Evolutionary conservation across 2,888 invertebrate genomes (phyloP).

Genomic region (Noctua comes): DNA sequence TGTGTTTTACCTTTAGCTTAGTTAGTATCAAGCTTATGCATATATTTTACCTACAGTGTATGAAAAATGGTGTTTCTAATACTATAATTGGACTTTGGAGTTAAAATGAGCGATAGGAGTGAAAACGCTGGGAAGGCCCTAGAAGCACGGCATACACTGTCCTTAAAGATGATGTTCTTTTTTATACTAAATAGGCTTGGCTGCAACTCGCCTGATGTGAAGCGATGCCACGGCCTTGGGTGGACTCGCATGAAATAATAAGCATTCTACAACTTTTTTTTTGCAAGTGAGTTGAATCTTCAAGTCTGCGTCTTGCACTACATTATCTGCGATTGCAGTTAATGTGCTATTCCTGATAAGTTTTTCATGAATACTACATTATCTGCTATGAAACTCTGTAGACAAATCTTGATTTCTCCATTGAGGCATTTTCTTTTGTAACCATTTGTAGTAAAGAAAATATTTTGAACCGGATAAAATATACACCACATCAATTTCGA

Average conservation of each 20-base stretch:
- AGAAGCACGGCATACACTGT: not conserved
- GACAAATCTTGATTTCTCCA: not conserved
- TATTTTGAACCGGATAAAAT: not conserved
- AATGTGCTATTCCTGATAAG: too few relatives aligned
- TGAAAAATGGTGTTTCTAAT: not conserved
- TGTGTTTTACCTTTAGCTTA: not conserved
- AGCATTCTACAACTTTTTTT: too few relatives aligned
- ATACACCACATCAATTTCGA: not conserved
- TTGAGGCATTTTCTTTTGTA: not conserved
- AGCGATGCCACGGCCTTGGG: too few relatives aligned
- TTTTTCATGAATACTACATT: too few relatives aligned
- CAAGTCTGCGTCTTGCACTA: too few relatives aligned
- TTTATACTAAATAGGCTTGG: too few relatives aligned
- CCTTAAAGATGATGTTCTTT: not conserved
- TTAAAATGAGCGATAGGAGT: too few relatives aligned
- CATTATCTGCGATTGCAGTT: too few relatives aligned
- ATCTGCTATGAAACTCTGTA: not conserved
- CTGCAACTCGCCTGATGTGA: too few relatives aligned
- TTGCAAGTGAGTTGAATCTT: too few relatives aligned
- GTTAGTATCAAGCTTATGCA: not conserved
- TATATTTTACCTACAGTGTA: not conserved
- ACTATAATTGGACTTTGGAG: not conserved
- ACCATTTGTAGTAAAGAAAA: not conserved
- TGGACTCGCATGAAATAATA: too few relatives aligned
- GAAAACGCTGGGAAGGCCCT: too few relatives aligned